phyloP scores from a whole-genome alignment of 2,888 invertebrate genomes.

The Carpatolechia fugitivella region DNA sequence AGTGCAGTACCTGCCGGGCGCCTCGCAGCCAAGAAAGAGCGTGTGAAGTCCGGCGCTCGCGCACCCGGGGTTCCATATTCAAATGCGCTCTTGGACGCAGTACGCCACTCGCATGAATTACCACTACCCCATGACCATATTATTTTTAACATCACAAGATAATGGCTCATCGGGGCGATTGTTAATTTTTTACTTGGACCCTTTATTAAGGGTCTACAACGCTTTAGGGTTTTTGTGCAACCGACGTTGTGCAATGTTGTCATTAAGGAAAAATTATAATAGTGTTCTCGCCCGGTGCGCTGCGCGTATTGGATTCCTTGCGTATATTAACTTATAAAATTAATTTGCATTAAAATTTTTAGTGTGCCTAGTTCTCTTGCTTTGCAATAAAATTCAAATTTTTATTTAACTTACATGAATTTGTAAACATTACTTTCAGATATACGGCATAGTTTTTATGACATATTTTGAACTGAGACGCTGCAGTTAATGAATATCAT shows the following conservation, averaged over 20 bases:
- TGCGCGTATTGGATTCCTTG: slow-evolving; percentile 3
- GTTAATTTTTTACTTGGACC: slow-evolving; percentile 67
- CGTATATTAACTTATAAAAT: neutral
- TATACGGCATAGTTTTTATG: too few species aligned
- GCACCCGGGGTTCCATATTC: slow-evolving; percentile 65
- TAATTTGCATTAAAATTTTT: neutral
- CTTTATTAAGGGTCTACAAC: slow-evolving; percentile 66
- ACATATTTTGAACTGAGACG: too few species aligned
- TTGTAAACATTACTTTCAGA: too few species aligned
- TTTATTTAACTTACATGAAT: too few species aligned
- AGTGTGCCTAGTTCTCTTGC: neutral
- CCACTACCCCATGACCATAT: slow-evolving; percentile 77
- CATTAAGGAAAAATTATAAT: slow-evolving; percentile 55
- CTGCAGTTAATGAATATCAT: too few species aligned
- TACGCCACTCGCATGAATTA: slow-evolving; percentile 67
- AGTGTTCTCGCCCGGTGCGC: slow-evolving; percentile 5
- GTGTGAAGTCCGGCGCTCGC: slow-evolving; percentile 74
- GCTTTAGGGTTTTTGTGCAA: slow-evolving; percentile 75
- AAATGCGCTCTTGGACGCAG: slow-evolving; percentile 74
- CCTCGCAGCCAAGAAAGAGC: slow-evolving; percentile 49
- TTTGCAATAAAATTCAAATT: too few species aligned
- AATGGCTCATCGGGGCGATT: slow-evolving; percentile 78
- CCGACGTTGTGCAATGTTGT: slow-evolving; percentile 50
- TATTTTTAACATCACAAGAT: slow-evolving; percentile 77
- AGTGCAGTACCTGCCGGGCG: slow-evolving; percentile 39